Evolutionary conservation across 1,140 invertebrate genomes (phyloP), one percentile per base, ranked within the genome.

Genomic region (Drosophila mayri): DNA sequence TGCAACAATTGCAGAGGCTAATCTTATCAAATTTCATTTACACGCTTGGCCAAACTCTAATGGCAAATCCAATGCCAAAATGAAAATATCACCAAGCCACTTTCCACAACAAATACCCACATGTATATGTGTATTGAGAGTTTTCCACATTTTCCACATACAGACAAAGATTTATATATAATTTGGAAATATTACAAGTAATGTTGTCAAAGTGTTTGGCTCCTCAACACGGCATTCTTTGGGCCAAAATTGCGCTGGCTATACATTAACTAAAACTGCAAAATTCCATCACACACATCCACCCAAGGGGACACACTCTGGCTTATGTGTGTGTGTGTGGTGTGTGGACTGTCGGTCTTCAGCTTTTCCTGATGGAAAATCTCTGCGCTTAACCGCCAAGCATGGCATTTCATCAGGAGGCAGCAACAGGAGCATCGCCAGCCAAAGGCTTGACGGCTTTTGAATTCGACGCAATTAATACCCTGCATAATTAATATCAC

Each of bases 301-400:
- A 54, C 52, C 32, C 28, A 30, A 38, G 30, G 49, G 18, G 11
- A 20, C 49, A 41, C 49, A 63, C 50, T 67, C 50, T 49, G 12
- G 30, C 30, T 37, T 16, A 32, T 30, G 35, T 32, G 20, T 41
- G 65, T 50, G 62, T 32, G 30, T 32, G 30, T 32, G 30, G 7
- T 11, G 57, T 64, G 65, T 47, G 50, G 65, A 63, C 28, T 63
- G 79, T 64, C 59, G 66, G 64, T 68, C 70, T 58, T 52, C 46
- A 49, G 66, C 63, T 77, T 61, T 40, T 30, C 11, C 52, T 49
- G 59, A 44, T 60, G 46, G 50, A 77, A 87, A 87, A 87, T 87
- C 83, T 82, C 83, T 64, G 66, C 57, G 70, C 83, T 86, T 68
- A 79, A 87, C 83, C 83, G 83, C 83, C 85, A 87, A 87, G 83